These are phyloP conservation scores for Rhodophaea formosa DNA, from an alignment of 2,888 invertebrate genomes.

Conservation along the genomic window DNA sequence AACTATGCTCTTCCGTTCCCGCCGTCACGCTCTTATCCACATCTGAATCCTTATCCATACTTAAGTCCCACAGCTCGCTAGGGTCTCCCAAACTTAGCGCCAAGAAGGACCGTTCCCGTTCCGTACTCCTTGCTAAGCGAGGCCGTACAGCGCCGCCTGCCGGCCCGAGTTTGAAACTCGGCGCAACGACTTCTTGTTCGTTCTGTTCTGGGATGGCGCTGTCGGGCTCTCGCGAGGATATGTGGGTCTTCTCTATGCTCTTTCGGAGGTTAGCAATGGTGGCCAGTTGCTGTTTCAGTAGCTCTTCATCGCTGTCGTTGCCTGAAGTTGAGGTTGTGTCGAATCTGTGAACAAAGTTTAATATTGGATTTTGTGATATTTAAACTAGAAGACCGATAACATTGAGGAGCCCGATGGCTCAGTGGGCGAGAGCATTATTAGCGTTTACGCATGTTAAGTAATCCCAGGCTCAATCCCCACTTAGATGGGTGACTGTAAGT, in stretches of 20 bases:
- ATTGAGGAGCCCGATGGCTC: no score
- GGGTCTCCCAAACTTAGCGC: slow-evolving; percentile 70
- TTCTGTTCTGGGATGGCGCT: slow-evolving; percentile 67
- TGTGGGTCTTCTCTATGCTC: slow-evolving; percentile 75
- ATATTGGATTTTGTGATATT: not conserved
- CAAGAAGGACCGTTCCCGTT: slow-evolving; percentile 64
- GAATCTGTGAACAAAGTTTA: slow-evolving; percentile 50
- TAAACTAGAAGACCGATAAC: no score
- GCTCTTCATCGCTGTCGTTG: slow-evolving; percentile 85
- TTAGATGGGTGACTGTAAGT: no score
- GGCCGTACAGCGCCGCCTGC: slow-evolving; percentile 71
- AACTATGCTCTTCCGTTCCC: slow-evolving; percentile 87
- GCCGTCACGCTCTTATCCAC: slow-evolving; percentile 82
- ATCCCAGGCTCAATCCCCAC: no score
- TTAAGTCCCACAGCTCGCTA: slow-evolving; percentile 67
- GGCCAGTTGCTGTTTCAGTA: slow-evolving; percentile 60
- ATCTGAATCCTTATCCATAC: slow-evolving; percentile 73
- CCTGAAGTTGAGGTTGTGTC: slow-evolving; percentile 84
- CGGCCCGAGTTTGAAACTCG: slow-evolving; percentile 85
- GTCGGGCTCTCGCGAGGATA: slow-evolving; percentile 58
- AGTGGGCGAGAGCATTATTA: no score
- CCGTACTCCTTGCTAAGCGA: slow-evolving; percentile 59
- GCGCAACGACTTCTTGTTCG: slow-evolving; percentile 70
- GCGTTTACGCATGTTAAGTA: no score
- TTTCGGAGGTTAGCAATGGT: slow-evolving; percentile 66